Evolutionary conservation across 2,888 invertebrate species (phyloP).

Genomic region (Tillus elongatus): DNA sequence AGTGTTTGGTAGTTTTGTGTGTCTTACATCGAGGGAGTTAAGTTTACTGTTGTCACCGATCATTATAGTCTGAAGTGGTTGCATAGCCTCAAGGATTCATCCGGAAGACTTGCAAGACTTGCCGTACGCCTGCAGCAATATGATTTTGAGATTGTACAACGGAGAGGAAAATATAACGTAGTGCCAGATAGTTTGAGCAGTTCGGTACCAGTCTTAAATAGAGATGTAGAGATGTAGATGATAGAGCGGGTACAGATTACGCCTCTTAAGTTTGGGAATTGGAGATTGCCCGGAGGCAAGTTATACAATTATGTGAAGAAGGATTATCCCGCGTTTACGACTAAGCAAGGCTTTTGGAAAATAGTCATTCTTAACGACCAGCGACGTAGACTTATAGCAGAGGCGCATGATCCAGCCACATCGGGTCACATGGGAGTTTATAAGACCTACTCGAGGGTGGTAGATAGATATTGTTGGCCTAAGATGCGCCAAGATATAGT

Average conservation of each 20-base stretch:
- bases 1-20: conserved; percentile 11
- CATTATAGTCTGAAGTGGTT: conserved; percentile 15
- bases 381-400: too few species aligned
- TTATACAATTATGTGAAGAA: too few species aligned
- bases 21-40: conserved; percentile 15
- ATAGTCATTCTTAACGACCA: too few species aligned
- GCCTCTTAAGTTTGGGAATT: too few species aligned
- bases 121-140: too few species aligned
- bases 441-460: conserved; percentile 14
- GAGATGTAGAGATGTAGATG: neutral
- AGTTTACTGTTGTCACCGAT: conserved; percentile 16
- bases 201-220: conserved; percentile 10
- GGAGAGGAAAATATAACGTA: conserved; percentile 16
- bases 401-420: too few species aligned
- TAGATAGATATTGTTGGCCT: too few species aligned
- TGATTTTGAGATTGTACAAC: conserved; percentile 15
- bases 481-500: too few species aligned
- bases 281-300: too few species aligned
- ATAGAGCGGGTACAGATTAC: too few species aligned
- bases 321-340: too few species aligned
- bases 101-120: conserved; percentile 14
- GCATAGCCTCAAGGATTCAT: conserved; percentile 13
- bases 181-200: conserved; percentile 17
- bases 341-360: too few species aligned
- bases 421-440: conserved; percentile 16